A percentile compares a stretch with the other conserved stretches of the same genome.
Evolutionary conservation across 2,888 invertebrate species (phyloP).

Genomic region (Drosophila putrida): DNA sequence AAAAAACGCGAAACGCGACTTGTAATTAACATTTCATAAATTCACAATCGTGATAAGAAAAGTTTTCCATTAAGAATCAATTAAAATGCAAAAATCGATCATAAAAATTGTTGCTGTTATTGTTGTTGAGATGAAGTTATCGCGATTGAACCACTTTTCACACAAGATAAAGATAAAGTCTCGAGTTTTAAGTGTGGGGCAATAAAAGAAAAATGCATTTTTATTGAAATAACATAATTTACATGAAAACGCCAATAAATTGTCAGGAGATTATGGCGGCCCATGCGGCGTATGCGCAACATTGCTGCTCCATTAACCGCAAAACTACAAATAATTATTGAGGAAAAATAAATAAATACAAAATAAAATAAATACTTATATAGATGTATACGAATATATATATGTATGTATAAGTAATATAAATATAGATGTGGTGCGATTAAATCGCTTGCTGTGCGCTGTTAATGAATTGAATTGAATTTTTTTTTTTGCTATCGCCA

Average conservation of each 20-base stretch:
- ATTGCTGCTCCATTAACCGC: constrained; percentile 59
- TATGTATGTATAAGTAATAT: constrained; percentile 41
- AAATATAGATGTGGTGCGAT: constrained; percentile 65
- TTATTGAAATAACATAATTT: constrained; percentile 76
- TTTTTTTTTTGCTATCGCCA: constrained; percentile 51
- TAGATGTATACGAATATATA: constrained; percentile 16
- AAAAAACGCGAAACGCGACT: constrained; percentile 32
- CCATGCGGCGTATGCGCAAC: constrained; percentile 47
- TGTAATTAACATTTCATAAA: constrained; percentile 83
- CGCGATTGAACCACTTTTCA: constrained; percentile 80
- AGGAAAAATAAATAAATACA: constrained; percentile 6
- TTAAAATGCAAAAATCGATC: constrained; percentile 72
- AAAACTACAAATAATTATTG: constrained; percentile 28
- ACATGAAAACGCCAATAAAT: constrained; percentile 76
- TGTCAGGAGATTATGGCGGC: constrained; percentile 63
- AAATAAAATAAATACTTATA: constrained; percentile 17
- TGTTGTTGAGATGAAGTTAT: constrained; percentile 66
- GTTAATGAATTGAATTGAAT: constrained; percentile 77
- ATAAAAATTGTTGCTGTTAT: constrained; percentile 19
- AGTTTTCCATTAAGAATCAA: constrained; percentile 82
- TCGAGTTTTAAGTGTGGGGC: constrained; percentile 43
- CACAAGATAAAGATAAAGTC: constrained; percentile 67
- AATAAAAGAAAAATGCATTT: constrained; percentile 76
- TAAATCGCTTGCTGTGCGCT: constrained; percentile 67
- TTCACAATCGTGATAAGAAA: constrained; percentile 74